Evolutionary conservation across 1,140 invertebrate genomes (phyloP).

Genomic region (Drosophila sturtevanti): DNA sequence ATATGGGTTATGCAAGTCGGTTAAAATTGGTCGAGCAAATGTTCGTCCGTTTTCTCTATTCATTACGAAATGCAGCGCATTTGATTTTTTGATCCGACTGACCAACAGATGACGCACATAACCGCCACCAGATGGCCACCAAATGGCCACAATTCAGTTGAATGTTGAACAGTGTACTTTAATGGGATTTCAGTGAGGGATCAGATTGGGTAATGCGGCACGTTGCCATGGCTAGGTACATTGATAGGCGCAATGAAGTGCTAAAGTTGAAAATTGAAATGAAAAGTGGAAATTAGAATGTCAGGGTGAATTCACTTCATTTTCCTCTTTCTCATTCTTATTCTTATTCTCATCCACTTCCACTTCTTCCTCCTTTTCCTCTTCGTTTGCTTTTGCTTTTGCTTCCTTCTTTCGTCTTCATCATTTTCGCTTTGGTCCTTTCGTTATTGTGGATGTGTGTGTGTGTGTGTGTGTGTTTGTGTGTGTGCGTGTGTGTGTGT

Average conservation of each 20-base stretch:
- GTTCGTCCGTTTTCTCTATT: slow-evolving; percentile 48
- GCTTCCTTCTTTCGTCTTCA: no score
- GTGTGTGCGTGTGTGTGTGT: neutral
- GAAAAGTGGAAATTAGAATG: slow-evolving; percentile 62
- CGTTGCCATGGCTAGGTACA: slow-evolving; percentile 74
- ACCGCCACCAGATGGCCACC: no score
- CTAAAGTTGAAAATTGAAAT: slow-evolving; percentile 71
- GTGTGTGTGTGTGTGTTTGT: neutral
- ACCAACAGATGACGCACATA: slow-evolving; percentile 10
- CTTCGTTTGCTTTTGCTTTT: no score
- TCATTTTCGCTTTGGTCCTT: no score
- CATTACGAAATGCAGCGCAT: slow-evolving; percentile 67
- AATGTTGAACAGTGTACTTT: slow-evolving; percentile 35
- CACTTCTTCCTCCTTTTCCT: no score
- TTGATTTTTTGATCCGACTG: slow-evolving; percentile 44
- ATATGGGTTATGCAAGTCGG: no score
- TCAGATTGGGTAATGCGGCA: slow-evolving; percentile 76
- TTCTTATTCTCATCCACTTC: no score
- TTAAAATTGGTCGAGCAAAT: neutral
- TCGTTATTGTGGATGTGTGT: no score
- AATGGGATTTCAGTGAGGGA: slow-evolving; percentile 77
- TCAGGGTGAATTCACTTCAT: neutral
- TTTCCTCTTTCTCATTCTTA: no score
- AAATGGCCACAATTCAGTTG: no score
- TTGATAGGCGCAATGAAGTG: slow-evolving; percentile 70